Evolutionary conservation across 1,140 invertebrate species (phyloP).

Genomic region (Polyergus mexicanus): DNA sequence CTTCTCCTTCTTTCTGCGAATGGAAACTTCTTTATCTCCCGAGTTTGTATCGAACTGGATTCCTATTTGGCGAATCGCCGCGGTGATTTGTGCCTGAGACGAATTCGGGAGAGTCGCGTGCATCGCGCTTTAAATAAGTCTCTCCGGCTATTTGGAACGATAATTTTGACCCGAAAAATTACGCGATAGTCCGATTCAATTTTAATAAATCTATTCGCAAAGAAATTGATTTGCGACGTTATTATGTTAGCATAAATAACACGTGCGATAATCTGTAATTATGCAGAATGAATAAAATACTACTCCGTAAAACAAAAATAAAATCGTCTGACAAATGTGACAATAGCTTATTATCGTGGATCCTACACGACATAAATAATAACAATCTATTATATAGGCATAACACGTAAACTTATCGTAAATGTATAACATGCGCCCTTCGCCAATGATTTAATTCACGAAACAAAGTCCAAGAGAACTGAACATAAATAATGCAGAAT

Average conservation of each 20-base stretch:
- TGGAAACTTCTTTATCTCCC: slow-evolving; percentile 38
- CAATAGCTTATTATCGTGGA: not conserved
- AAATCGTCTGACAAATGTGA: not conserved
- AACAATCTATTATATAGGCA: slow-evolving; percentile 2
- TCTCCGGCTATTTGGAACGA: not conserved
- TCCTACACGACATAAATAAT: not conserved
- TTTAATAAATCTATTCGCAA: not conserved
- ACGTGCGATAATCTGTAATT: slow-evolving; percentile 18
- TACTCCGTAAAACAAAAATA: not conserved
- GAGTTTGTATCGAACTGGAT: slow-evolving; percentile 57
- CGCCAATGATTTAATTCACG: not conserved
- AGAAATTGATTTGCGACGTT: not conserved
- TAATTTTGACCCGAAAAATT: not conserved
- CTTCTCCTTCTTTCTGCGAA: not conserved
- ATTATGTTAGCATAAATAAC: not conserved
- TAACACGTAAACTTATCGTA: slow-evolving; percentile 19
- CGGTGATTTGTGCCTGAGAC: slow-evolving; percentile 50
- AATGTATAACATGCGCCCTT: not conserved
- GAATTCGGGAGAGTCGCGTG: slow-evolving; percentile 46
- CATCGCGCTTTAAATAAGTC: slow-evolving; percentile 40
- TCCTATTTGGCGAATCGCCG: slow-evolving; percentile 64
- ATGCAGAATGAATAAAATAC: not conserved
- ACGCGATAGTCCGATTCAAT: not conserved
- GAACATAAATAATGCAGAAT: slow-evolving; percentile 1
- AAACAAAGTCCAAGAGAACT: not conserved